phyloP scores from a whole-genome alignment of 2,113 vertebrate species.

The Anseranas semipalmata region DNA sequence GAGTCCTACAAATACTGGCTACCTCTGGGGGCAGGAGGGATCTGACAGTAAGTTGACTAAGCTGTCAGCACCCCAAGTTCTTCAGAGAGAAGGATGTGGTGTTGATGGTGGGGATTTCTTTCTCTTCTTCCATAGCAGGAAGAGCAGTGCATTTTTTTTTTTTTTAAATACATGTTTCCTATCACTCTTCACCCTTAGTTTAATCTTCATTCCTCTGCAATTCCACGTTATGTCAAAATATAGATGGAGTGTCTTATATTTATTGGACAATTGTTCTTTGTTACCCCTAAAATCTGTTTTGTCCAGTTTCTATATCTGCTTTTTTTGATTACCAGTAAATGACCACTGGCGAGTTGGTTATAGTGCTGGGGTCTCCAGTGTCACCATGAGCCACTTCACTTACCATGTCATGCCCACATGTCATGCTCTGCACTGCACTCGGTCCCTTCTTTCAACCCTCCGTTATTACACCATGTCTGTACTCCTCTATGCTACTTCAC shows the following conservation, averaged over 20 bases:
- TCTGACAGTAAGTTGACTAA: neutral
- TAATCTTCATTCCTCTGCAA: neutral
- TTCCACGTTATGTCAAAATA: neutral
- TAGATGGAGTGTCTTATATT: neutral
- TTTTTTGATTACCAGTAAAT: neutral
- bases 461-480: rapidly evolving
- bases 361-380: neutral
- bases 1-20: neutral
- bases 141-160: neutral
- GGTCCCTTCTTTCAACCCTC: neutral
- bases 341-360: neutral
- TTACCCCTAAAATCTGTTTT: neutral
- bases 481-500: too few species aligned
- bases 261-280: neutral
- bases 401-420: neutral
- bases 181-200: neutral
- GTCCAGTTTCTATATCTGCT: neutral
- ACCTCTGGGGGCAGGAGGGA: neutral
- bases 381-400: rapidly evolving
- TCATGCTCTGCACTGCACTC: neutral
- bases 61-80: neutral
- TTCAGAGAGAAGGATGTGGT: neutral
- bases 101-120: neutral
- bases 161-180: neutral
- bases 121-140: neutral